These are phyloP conservation scores for Hypena proboscidalis DNA, from an alignment of 2,888 invertebrate genomes.

Conservation along the genomic window DNA sequence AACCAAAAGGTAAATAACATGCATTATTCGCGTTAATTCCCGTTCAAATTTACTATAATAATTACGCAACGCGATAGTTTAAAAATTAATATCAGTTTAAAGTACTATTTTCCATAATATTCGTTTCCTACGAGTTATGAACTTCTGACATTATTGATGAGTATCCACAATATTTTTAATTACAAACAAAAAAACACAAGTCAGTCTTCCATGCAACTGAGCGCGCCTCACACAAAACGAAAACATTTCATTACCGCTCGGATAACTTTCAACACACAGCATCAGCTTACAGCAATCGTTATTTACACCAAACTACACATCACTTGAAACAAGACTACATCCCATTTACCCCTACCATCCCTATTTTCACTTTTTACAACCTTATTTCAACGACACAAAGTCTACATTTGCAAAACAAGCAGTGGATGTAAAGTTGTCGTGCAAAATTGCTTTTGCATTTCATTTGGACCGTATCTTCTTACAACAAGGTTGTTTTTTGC, in stretches of 20 bases:
- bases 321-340: constrained; percentile 49
- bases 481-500: not conserved
- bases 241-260: not conserved
- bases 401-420: constrained; percentile 3
- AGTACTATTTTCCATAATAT: no score
- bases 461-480: not conserved
- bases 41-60: no score
- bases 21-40: no score
- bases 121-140: no score
- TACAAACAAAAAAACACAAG: no score
- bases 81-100: no score
- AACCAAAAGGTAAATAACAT: no score
- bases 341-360: constrained; percentile 32
- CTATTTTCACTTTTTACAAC: constrained; percentile 20
- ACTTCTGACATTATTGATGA: no score
- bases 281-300: constrained; percentile 55
- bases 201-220: no score
- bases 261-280: constrained; percentile 3
- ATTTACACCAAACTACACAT: constrained; percentile 68
- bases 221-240: not conserved
- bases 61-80: no score
- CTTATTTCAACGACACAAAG: constrained; percentile 10
- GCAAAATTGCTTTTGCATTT: not conserved
- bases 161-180: no score
- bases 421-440: constrained; percentile 1